phyloP scores from a whole-genome alignment of 2,888 invertebrate genomes.

The Thalpophila matura region DNA sequence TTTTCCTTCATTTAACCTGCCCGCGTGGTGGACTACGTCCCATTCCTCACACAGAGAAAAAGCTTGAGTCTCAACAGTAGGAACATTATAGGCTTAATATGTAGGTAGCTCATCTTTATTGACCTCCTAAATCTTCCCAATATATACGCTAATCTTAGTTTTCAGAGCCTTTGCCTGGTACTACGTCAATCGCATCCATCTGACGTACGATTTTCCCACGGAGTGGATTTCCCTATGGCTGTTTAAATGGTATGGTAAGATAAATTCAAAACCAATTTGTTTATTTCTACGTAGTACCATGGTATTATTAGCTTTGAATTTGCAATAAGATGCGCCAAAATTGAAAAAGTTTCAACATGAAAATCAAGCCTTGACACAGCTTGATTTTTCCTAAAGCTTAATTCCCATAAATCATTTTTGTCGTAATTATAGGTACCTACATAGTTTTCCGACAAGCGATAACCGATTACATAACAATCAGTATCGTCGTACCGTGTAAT shows the following conservation, averaged over 20 bases:
- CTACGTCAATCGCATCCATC: neutral
- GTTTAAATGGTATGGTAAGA: constrained; percentile 24
- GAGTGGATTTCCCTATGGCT: neutral
- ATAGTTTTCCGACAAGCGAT: constrained; percentile 43
- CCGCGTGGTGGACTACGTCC: too few species aligned
- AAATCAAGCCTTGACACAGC: constrained; percentile 4
- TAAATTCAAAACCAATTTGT: constrained; percentile 24
- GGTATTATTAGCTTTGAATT: neutral
- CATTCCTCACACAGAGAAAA: too few species aligned
- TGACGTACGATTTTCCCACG: too few species aligned
- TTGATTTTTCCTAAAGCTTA: constrained; percentile 11
- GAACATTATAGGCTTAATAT: too few species aligned
- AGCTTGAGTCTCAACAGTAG: too few species aligned
- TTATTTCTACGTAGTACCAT: neutral
- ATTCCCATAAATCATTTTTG: constrained; percentile 28
- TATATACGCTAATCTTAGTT: neutral
- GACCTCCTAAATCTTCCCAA: neutral
- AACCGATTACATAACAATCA: constrained; percentile 52
- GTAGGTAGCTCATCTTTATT: too few species aligned
- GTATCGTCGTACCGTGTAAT: constrained; percentile 37
- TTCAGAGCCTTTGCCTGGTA: neutral
- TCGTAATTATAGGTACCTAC: constrained; percentile 14
- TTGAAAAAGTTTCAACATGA: constrained; percentile 1
- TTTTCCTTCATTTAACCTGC: too few species aligned
- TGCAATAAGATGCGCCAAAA: neutral